phyloP scores from a whole-genome alignment of 2,888 invertebrate genomes.

The Drosophila emarginata region DNA sequence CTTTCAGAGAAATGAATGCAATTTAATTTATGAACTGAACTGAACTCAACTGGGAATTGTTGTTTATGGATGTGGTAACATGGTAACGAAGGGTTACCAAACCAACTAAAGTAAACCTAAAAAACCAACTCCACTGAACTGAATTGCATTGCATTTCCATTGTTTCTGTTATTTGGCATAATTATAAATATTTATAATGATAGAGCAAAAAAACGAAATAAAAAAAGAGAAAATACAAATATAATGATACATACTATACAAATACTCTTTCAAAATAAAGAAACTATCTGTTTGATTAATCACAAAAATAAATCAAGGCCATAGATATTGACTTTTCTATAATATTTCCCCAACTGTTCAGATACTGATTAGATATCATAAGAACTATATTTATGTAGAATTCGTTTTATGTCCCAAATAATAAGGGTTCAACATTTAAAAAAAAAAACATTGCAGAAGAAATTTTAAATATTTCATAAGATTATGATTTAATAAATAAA shows the following conservation, averaged over 20 bases:
- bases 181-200: slow-evolving; percentile 60
- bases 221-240: not conserved
- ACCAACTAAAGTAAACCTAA: slow-evolving; percentile 25
- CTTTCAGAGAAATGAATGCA: slow-evolving; percentile 12
- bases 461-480: no score
- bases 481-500: no score
- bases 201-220: slow-evolving; percentile 32
- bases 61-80: slow-evolving; percentile 36
- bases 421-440: no score
- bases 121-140: not conserved
- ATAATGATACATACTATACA: not conserved
- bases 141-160: not conserved
- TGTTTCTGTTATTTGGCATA: slow-evolving; percentile 50
- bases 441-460: no score
- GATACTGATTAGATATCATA: no score
- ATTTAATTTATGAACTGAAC: not conserved
- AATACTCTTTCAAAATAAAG: not conserved
- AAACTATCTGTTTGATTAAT: no score
- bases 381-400: no score
- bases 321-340: no score
- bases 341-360: no score
- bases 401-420: no score
- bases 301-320: no score
- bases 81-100: slow-evolving; percentile 64
- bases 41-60: slow-evolving; percentile 1